Percentiles rank a stretch among this genome's conserved stretches.
Conservation (phyloP, 1,140 invertebrate species). For the Augochlora pura region DNA sequence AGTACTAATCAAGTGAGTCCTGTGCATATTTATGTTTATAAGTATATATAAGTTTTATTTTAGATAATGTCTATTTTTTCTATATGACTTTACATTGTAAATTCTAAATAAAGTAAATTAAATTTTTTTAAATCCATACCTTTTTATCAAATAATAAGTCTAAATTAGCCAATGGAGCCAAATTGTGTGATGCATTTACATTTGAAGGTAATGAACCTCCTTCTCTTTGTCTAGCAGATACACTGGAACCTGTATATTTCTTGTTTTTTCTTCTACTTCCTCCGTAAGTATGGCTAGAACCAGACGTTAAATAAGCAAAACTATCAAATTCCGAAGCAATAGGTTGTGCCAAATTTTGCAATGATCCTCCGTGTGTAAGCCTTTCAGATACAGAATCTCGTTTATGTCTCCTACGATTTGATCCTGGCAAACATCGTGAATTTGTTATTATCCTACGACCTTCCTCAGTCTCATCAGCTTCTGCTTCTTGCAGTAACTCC, state of each 20-base stretch:
- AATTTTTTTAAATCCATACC: slow-evolving; percentile 60
- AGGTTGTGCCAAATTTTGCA: slow-evolving; percentile 82
- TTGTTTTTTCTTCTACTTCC: slow-evolving; percentile 72
- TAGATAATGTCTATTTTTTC: not conserved
- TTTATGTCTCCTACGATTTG: slow-evolving; percentile 77
- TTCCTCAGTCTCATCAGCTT: slow-evolving; percentile 81
- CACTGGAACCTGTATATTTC: slow-evolving; percentile 75
- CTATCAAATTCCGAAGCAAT: slow-evolving; percentile 76
- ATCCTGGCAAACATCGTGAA: slow-evolving; percentile 73
- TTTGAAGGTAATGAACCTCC: slow-evolving; percentile 84
- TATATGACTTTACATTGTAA: not conserved
- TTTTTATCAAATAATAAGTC: slow-evolving; percentile 77
- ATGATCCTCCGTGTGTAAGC: slow-evolving; percentile 81
- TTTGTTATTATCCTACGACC: slow-evolving; percentile 73
- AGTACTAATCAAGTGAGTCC: not conserved
- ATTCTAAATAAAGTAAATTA: slow-evolving; percentile 8
- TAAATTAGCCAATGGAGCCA: slow-evolving; percentile 75
- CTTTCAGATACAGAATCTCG: slow-evolving; percentile 80
- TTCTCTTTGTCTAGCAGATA: slow-evolving; percentile 84
- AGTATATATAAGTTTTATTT: not conserved
- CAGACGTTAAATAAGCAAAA: slow-evolving; percentile 73
- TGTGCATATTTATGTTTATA: not conserved
- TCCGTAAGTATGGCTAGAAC: slow-evolving; percentile 75
- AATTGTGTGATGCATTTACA: slow-evolving; percentile 81
- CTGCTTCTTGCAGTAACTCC: slow-evolving; percentile 82